These are phyloP conservation scores for Enteromius paludinosus DNA, from an alignment of 2,797 vertebrate genomes.

Conservation along the genomic window DNA sequence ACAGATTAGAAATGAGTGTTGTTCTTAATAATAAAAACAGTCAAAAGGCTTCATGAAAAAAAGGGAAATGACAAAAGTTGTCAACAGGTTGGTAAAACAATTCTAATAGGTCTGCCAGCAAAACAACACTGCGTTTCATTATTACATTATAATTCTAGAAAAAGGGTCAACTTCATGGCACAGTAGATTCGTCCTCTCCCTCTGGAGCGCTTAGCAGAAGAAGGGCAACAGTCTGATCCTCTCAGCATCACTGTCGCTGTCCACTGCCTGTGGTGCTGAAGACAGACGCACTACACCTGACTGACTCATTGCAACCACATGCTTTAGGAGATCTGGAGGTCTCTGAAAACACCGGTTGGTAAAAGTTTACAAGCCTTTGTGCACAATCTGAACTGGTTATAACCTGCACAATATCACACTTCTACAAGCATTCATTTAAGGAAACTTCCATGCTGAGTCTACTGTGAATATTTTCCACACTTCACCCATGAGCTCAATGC, in stretches of 20 bases:
- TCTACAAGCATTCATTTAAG: not conserved
- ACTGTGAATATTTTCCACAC: not conserved
- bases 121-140: not conserved
- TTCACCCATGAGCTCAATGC: not conserved
- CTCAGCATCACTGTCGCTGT: constrained; percentile 60
- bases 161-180: not conserved
- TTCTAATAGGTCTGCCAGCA: constrained; percentile 16
- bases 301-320: constrained; percentile 29
- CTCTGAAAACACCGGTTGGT: not conserved
- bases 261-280: constrained; percentile 69
- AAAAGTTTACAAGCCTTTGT: constrained; percentile 3
- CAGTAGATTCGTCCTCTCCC: constrained; percentile 13
- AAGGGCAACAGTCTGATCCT: constrained; percentile 30
- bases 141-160: not conserved
- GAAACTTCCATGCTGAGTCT: constrained; percentile 5
- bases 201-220: constrained; percentile 20
- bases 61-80: constrained; percentile 3
- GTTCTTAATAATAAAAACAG: not conserved
- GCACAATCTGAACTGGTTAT: not conserved
- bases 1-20: not conserved
- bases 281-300: constrained; percentile 37
- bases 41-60: not conserved
- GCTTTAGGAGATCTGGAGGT: constrained; percentile 4
- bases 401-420: not conserved
- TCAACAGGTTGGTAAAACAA: constrained; percentile 38